A percentile compares a stretch with the other conserved stretches of the same genome.
Conservation (phyloP, 2,797 vertebrate genomes). For the Etheostoma nigrum region DNA sequence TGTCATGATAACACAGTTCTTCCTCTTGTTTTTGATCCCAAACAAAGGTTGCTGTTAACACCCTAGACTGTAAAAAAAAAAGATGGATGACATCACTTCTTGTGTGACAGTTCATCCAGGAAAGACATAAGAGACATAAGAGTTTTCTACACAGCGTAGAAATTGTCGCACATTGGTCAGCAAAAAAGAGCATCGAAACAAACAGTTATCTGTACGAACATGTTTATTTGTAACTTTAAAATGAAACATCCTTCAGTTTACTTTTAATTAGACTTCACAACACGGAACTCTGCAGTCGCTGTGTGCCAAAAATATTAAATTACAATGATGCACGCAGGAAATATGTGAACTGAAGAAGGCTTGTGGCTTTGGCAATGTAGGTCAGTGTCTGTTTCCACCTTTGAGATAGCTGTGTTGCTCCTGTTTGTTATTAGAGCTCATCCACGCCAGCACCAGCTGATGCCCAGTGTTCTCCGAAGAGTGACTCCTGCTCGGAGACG, state of each 20-base stretch:
- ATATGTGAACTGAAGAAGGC: conserved; percentile 41
- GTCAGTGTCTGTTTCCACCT: conserved; percentile 71
- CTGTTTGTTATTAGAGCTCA: conserved; percentile 64
- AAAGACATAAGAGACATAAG: not conserved
- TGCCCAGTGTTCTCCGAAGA: not conserved
- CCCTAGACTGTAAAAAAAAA: no score
- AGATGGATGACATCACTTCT: not conserved
- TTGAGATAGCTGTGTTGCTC: conserved; percentile 63
- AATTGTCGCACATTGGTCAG: no score
- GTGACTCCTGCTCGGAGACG: conserved; percentile 1
- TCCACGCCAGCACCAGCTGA: conserved; percentile 24
- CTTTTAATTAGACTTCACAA: not conserved
- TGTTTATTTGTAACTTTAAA: not conserved
- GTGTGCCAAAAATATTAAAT: conserved; percentile 25
- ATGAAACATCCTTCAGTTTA: not conserved
- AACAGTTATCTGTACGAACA: not conserved
- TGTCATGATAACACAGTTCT: not conserved
- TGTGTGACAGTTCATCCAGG: not conserved
- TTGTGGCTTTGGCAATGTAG: conserved; percentile 80
- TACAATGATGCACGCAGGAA: conserved; percentile 24
- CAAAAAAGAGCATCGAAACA: not conserved
- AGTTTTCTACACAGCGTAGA: not conserved
- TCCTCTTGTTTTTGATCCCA: not conserved
- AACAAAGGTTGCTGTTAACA: conserved; percentile 2
- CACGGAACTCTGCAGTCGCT: not conserved